Evolutionary conservation across 2,888 invertebrate genomes (phyloP).

Genomic region (Dendrolimus pini): DNA sequence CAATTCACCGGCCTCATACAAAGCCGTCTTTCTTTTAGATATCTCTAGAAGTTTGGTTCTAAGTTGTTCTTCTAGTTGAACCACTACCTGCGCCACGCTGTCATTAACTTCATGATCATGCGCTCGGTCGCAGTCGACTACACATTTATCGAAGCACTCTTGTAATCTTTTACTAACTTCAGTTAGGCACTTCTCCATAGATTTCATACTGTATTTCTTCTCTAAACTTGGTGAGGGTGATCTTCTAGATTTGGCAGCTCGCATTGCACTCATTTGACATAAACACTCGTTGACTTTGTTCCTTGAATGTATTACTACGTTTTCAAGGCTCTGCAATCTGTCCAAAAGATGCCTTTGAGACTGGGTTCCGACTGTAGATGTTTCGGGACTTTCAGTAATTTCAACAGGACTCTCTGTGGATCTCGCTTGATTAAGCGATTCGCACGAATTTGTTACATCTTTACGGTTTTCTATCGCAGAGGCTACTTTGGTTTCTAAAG

Average conservation of each 20-base stretch:
- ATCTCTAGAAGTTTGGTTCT: slow-evolving; percentile 82
- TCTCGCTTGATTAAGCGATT: slow-evolving; percentile 68
- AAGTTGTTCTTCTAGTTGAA: slow-evolving; percentile 81
- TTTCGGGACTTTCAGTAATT: slow-evolving; percentile 41
- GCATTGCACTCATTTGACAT: slow-evolving; percentile 78
- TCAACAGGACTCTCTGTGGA: slow-evolving; percentile 49
- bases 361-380: slow-evolving; percentile 61
- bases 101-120: slow-evolving; percentile 49
- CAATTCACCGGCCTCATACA: slow-evolving; percentile 81
- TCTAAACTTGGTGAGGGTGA: slow-evolving; percentile 81
- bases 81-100: slow-evolving; percentile 77
- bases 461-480: slow-evolving; percentile 70
- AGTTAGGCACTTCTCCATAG: slow-evolving; percentile 79
- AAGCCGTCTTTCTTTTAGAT: slow-evolving; percentile 79
- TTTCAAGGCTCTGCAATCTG: slow-evolving; percentile 78
- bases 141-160: slow-evolving; percentile 77
- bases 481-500: slow-evolving; percentile 86
- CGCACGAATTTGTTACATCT: slow-evolving; percentile 73
- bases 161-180: slow-evolving; percentile 79
- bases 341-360: slow-evolving; percentile 75
- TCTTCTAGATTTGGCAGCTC: slow-evolving; percentile 78
- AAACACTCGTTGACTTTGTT: slow-evolving; percentile 82
- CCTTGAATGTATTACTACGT: slow-evolving; percentile 78
- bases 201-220: slow-evolving; percentile 77
- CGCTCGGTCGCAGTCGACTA: slow-evolving; percentile 63